Evolutionary conservation across 2,888 invertebrate species (phyloP).

Genomic region (Brenthis ino): DNA sequence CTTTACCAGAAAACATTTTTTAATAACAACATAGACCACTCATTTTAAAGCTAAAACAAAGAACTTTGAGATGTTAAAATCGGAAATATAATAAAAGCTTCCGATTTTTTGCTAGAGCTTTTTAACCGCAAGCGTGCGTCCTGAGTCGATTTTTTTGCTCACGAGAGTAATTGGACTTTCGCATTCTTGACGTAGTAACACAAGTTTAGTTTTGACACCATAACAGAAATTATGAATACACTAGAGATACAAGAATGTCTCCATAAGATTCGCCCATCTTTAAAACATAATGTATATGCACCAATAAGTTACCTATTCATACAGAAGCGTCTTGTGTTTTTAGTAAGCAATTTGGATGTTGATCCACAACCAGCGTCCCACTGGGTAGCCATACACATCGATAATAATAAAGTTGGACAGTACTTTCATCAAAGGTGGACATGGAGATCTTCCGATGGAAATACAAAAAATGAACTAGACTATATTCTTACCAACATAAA

Average conservation of each 20-base stretch:
- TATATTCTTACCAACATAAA: constrained; percentile 30
- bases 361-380: background rate
- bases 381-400: constrained; percentile 35
- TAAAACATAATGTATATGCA: background rate
- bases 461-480: constrained; percentile 29
- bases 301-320: background rate
- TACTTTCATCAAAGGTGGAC: constrained; percentile 36
- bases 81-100: too few relatives aligned
- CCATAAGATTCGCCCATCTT: background rate
- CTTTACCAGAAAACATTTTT: too few relatives aligned
- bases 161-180: too few relatives aligned
- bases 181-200: too few relatives aligned
- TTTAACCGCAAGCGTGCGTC: too few relatives aligned
- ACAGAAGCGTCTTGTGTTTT: background rate
- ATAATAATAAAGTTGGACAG: constrained; percentile 26
- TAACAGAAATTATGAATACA: background rate
- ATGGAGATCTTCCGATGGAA: constrained; percentile 29
- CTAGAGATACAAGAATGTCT: background rate
- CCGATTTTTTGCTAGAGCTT: too few relatives aligned
- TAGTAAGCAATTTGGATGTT: background rate
- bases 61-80: too few relatives aligned
- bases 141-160: too few relatives aligned
- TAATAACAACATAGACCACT: too few relatives aligned
- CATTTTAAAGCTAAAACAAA: too few relatives aligned
- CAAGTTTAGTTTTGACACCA: too few relatives aligned